Evolutionary conservation across 2,888 invertebrate species (phyloP).

Genomic region (Trissoscelio sp.): DNA sequence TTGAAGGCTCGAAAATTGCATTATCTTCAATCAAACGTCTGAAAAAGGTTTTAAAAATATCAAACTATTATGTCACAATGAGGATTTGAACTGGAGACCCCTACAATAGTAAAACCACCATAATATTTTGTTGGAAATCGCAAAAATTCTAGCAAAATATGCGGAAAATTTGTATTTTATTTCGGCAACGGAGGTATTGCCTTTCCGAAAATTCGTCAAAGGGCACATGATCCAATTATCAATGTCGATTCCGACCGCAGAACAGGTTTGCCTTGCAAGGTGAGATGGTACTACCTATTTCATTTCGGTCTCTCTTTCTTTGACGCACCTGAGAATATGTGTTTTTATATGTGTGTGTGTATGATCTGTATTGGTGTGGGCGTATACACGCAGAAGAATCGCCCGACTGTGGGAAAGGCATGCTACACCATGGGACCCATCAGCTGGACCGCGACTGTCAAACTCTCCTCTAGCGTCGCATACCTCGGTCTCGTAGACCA

Average conservation of each 20-base stretch:
- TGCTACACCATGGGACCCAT: slow-evolving; percentile 71
- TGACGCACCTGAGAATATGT: slow-evolving; percentile 14
- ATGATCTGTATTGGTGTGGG: slow-evolving; percentile 9
- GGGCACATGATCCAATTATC: slow-evolving; percentile 74
- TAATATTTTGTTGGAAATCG: too few species aligned
- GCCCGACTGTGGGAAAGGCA: slow-evolving; percentile 69
- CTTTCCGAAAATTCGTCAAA: too few species aligned
- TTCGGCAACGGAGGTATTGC: too few species aligned
- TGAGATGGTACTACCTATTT: slow-evolving; percentile 75
- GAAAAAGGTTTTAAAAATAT: too few species aligned
- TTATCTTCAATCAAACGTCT: too few species aligned
- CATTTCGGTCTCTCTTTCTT: slow-evolving; percentile 47
- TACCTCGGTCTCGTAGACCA: slow-evolving; percentile 68
- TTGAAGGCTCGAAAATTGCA: too few species aligned
- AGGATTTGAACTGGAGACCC: too few species aligned
- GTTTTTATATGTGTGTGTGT: not conserved
- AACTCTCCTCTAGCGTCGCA: slow-evolving; percentile 75
- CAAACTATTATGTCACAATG: too few species aligned
- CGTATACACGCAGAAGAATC: slow-evolving; percentile 29
- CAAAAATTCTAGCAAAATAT: too few species aligned
- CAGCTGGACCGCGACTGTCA: slow-evolving; percentile 79
- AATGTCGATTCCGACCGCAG: slow-evolving; percentile 72
- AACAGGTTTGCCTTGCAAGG: slow-evolving; percentile 81
- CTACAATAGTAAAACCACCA: too few species aligned
- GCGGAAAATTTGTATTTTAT: too few species aligned